Conservation (phyloP, 2,797 vertebrate species). For the Selene dorsalis region DNA sequence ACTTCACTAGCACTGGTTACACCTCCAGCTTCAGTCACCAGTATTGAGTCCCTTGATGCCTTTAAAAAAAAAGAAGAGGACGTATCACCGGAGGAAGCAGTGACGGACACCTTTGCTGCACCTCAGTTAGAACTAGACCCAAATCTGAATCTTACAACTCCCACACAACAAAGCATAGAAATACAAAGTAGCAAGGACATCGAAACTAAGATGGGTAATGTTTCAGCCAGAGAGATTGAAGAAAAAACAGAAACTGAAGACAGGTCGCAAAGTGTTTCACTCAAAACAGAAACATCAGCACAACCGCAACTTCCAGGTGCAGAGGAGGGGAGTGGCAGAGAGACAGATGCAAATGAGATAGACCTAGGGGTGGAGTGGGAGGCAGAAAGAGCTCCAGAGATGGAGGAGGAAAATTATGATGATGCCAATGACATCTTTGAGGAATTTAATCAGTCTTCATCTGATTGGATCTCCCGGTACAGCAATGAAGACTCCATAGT, state of each 20-base stretch:
- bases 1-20: background rate
- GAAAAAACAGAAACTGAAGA: conserved; percentile 19
- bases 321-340: conserved; percentile 19
- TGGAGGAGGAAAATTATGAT: conserved; percentile 10
- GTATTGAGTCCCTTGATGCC: background rate
- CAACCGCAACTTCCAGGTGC: background rate
- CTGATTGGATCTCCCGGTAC: conserved; percentile 24
- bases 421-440: conserved; percentile 4
- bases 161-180: conserved; percentile 22
- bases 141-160: conserved; percentile 16
- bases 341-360: conserved; percentile 22
- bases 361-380: conserved; percentile 23
- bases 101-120: conserved; percentile 6
- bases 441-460: conserved; percentile 29
- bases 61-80: conserved; percentile 10
- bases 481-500: conserved; percentile 15
- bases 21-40: conserved; percentile 18
- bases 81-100: background rate
- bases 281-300: background rate
- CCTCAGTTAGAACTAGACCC: background rate
- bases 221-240: conserved; percentile 15
- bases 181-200: background rate
- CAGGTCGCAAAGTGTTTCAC: conserved; percentile 13
- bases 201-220: conserved; percentile 6
- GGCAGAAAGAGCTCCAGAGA: conserved; percentile 10